Evolutionary conservation across 2,113 vertebrate species (phyloP), one percentile per base, ranked within the genome.

Genomic region (Mobula birostris): DNA sequence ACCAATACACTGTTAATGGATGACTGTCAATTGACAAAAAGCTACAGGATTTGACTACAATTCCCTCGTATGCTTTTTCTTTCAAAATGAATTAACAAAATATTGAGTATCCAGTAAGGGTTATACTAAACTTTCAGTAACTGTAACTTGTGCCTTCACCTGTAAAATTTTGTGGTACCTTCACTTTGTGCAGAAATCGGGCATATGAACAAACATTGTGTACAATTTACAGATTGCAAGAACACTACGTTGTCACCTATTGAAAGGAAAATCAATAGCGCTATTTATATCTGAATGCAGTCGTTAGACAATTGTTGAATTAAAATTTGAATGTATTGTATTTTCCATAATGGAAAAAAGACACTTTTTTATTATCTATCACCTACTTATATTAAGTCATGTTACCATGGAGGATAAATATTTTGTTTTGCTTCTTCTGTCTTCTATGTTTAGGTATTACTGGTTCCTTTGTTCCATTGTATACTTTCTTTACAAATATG

Each of bases 311-410:
- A 17, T 17, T 48, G 15, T 68, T 68, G 8, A 9, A 70, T 92
- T 92, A 19, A 70, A 72, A 93, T 74, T 66, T 93, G 90, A 93
- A 12, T 5, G n/a, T 15, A n/a, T 21, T 93, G 32, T 93, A 74
- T 93, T 93, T 93, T 93, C 91, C 91, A 93, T 27, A 74, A 76
- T 93, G 91, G 91, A 76, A 74, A 74, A 68, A 27, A 68, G 8
- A 5, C 36, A 8, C 5, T 93, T 0, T 56, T 48, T 93, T 24
- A 70, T 70, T 92, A 24, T 12, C 66, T 72, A 14, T 29, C 91
- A 48, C 24, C 70, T 74, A 14, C 91, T 93, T 56, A 74, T 74
- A 56, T 93, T 93, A 93, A 76, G 91, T 76, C 5, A 19, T 24
- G 36, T 93, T 74, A 74, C 91, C 29, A 74, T 76, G 12, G 36